Base-by-base conservation (phyloP, 2,113 vertebrate species). In the Onychostruthus taczanowskii region DNA sequence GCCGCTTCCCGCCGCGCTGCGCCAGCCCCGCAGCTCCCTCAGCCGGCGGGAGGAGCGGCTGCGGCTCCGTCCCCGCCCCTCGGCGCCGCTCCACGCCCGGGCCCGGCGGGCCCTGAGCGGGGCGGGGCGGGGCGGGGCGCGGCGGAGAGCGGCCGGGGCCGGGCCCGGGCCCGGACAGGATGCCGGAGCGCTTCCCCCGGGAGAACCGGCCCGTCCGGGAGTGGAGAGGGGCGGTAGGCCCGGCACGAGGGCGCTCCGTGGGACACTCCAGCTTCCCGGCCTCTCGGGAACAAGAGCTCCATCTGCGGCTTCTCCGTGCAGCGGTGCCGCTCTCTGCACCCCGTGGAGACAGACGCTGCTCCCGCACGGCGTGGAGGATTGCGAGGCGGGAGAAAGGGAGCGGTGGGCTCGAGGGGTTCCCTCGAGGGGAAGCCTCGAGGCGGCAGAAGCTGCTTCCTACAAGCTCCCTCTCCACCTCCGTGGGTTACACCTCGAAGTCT, bases 221-320 rank as follows among this genome's bases (percentile, higher is more conserved):
- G 49, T 2, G 1, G 39, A 9, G n/a, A 7, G 21, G 26, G 17
- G 49, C n/a, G 20, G 26, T 9, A 2, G 22, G 52, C 12, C 19
- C 20, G 27, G 23, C 9, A 22, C 2, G 15, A 11, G 16, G 15
- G 46, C 6, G 9, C 15, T 39, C 21, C 4, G 4, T 20, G 41
- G 43, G 7, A 3, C 10, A 0, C 26, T 33, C 5, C 31, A 3
- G 50, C 50, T 8, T 59, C 33, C 28, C 35, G 16, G 67, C 12
- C 22, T 33, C 13, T 23, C 16, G 26, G 4, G 46, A 20, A 0
- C 18, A 3, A 3, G 4, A 16, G 53, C 4, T 15, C 3, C 17
- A 0, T 19, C 27, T 1, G 0, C 3, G 22, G 35, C 3, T 2
- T 41, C 13, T 19, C 4, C 9, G 18, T 5, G 6, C 10, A 1